Evolutionary conservation across 2,888 invertebrate genomes (phyloP).

Genomic region (Dryobota labecula): DNA sequence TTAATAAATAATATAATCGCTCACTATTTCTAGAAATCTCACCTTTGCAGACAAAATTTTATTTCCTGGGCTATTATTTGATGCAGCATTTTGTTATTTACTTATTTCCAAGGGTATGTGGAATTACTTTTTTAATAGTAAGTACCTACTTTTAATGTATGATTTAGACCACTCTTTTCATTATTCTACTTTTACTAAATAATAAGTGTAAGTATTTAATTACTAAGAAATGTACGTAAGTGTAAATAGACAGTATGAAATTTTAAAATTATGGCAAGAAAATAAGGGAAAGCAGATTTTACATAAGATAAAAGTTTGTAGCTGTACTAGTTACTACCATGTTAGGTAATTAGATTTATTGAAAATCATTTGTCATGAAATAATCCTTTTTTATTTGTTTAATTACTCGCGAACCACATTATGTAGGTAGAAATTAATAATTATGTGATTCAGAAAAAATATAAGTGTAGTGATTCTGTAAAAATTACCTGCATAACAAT

Average conservation of each 20-base stretch:
- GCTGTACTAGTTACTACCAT: not conserved
- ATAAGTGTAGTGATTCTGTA: not conserved
- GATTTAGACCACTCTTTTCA: not conserved
- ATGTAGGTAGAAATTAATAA: rapidly evolving
- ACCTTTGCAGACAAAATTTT: not conserved
- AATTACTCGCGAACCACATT: not conserved
- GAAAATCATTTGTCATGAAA: not conserved
- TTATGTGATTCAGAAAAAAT: not conserved
- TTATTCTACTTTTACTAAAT: not conserved
- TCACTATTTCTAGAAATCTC: not conserved
- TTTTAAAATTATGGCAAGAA: not conserved
- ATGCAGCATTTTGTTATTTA: not conserved
- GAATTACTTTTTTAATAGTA: not conserved
- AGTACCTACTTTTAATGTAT: not conserved
- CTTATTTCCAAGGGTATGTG: not conserved
- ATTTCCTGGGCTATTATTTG: not conserved
- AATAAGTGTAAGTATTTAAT: not conserved
- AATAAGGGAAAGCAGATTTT: not conserved
- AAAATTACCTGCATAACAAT: slow-evolving; percentile 2
- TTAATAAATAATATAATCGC: not conserved
- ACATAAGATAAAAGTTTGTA: not conserved
- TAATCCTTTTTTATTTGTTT: no score
- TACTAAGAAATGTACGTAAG: not conserved
- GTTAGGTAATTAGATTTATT: not conserved
- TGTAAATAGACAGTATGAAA: not conserved